A percentile compares a stretch with the other conserved stretches of the same genome.
Evolutionary conservation across 2,113 vertebrate genomes (phyloP).

Genomic region (Notothenia rossii): DNA sequence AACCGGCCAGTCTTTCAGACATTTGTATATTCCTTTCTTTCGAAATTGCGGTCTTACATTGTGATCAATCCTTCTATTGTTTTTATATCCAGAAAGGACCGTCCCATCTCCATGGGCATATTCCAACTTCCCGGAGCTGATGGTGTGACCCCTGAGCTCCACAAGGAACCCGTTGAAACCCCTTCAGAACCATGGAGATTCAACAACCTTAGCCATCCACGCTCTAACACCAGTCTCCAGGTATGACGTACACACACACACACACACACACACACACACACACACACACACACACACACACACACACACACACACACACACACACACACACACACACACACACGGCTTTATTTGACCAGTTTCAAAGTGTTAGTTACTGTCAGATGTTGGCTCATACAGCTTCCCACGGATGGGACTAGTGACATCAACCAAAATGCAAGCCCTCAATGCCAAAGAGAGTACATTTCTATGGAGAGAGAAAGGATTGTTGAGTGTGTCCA

Average conservation of each 20-base stretch:
- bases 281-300: neutral
- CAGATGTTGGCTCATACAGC: conserved; percentile 8
- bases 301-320: neutral
- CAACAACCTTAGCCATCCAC: conserved; percentile 90
- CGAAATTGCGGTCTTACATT: neutral
- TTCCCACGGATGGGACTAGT: conserved; percentile 65
- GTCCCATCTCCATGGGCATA: conserved; percentile 93
- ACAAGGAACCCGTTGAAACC: conserved; percentile 86
- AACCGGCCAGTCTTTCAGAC: no score
- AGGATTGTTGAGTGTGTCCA: conserved; percentile 58
- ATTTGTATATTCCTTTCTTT: neutral
- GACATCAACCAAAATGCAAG: conserved; percentile 60
- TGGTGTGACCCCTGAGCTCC: conserved; percentile 88
- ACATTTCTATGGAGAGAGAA: conserved; percentile 57
- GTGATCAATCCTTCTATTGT: neutral
- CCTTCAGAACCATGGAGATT: conserved; percentile 93
- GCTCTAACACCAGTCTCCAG: conserved; percentile 95
- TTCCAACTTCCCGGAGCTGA: conserved; percentile 91
- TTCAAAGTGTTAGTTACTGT: conserved; percentile 23
- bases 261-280: neutral
- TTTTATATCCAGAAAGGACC: conserved; percentile 90
- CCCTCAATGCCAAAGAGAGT: conserved; percentile 52
- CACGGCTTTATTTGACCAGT: neutral
- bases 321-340: neutral
- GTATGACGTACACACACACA: conserved; percentile 79